Evolutionary conservation across 2,797 vertebrate genomes (phyloP).

Genomic region (Phalloptychus januarius): DNA sequence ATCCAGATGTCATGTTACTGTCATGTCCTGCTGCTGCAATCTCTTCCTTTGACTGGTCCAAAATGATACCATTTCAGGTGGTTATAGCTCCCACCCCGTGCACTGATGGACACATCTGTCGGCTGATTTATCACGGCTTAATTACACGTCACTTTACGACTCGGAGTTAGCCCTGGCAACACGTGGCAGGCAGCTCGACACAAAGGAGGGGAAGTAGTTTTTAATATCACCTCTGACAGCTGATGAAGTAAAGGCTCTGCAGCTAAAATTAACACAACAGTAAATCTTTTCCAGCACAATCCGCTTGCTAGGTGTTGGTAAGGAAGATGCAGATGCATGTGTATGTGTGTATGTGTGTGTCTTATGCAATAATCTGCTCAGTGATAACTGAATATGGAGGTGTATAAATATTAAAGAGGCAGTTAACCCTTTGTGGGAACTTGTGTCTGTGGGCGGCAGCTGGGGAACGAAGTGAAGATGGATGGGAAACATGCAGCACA

Average conservation of each 20-base stretch:
- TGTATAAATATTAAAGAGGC: constrained; percentile 8
- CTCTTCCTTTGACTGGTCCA: constrained; percentile 41
- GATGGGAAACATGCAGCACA: neutral
- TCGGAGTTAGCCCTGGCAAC: constrained; percentile 10
- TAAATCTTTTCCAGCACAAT: constrained; percentile 14
- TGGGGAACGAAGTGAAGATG: neutral
- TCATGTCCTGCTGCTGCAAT: constrained; percentile 37
- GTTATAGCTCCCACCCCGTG: constrained; percentile 23
- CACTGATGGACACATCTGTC: constrained; percentile 33
- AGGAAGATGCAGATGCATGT: constrained; percentile 9
- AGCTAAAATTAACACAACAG: neutral
- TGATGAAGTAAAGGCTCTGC: constrained; percentile 1
- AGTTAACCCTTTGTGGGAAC: constrained; percentile 3
- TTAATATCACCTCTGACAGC: constrained; percentile 10
- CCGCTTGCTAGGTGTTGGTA: constrained; percentile 9
- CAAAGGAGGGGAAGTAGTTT: neutral
- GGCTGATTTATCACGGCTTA: constrained; percentile 29
- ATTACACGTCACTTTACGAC: constrained; percentile 45
- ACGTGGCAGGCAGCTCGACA: neutral
- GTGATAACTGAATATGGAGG: constrained; percentile 15
- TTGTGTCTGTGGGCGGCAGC: neutral
- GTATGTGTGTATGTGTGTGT: too few species aligned
- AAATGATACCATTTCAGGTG: constrained; percentile 55
- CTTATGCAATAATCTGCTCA: constrained; percentile 27
- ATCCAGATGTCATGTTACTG: constrained; percentile 36